These are phyloP conservation scores for Melanogrammus aeglefinus DNA, from an alignment of 2,797 vertebrate genomes.

Conservation along the genomic window DNA sequence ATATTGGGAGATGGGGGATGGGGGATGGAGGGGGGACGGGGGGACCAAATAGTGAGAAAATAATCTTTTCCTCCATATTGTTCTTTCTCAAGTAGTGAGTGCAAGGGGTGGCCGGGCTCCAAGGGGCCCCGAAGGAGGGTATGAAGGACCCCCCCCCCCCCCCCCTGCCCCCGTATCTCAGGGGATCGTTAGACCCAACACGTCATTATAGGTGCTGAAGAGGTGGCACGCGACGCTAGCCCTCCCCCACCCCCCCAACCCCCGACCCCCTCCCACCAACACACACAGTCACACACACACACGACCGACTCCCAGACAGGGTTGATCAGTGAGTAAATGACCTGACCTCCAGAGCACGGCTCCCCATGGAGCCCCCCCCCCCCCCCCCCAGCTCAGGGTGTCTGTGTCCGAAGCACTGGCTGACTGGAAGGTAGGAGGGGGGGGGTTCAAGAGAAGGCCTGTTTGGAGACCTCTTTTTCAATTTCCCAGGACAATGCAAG, in stretches of 20 bases:
- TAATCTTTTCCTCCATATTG: slow-evolving; percentile 58
- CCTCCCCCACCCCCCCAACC: slow-evolving; percentile 26
- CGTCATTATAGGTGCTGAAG: slow-evolving; percentile 68
- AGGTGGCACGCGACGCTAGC: slow-evolving; percentile 53
- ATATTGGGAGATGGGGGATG: too few relatives aligned
- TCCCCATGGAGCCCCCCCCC: too few relatives aligned
- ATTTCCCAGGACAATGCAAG: slow-evolving; percentile 23
- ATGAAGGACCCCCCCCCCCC: slow-evolving; percentile 10
- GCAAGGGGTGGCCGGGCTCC: slow-evolving; percentile 50
- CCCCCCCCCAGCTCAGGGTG: neutral
- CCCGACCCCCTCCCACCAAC: too few relatives aligned
- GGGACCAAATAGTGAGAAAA: slow-evolving; percentile 68
- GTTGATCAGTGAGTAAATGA: slow-evolving; percentile 53
- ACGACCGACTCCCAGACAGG: slow-evolving; percentile 29
- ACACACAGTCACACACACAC: slow-evolving; percentile 8
- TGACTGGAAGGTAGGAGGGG: neutral
- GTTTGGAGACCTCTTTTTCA: slow-evolving; percentile 24
- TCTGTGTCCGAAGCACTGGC: too few relatives aligned
- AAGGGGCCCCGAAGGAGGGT: slow-evolving; percentile 48
- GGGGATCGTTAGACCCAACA: slow-evolving; percentile 58
- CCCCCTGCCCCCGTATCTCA: slow-evolving; percentile 22
- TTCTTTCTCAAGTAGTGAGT: slow-evolving; percentile 58
- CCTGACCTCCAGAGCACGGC: slow-evolving; percentile 46
- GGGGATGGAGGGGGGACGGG: slow-evolving; percentile 10
- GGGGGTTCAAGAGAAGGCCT: slow-evolving; percentile 23